A percentile compares a stretch with the other conserved stretches of the same genome.
Evolutionary conservation across 2,797 vertebrate species (phyloP).

Genomic region (Allobates femoralis): DNA sequence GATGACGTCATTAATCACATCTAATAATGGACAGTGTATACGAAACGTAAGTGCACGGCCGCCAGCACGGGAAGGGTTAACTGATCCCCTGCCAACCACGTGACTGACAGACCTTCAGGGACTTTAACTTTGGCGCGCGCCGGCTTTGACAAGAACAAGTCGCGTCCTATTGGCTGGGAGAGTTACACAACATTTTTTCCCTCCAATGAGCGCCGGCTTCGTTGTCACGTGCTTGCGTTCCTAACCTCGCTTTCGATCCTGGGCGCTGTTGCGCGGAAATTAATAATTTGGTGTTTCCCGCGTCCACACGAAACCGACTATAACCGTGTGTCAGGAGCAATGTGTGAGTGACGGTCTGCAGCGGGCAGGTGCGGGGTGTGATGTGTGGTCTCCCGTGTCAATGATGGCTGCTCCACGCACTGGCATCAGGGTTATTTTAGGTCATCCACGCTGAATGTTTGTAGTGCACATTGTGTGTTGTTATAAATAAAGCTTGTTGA

Average conservation of each 20-base stretch:
- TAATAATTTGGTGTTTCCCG: background rate
- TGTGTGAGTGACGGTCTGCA: background rate
- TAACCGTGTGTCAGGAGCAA: background rate
- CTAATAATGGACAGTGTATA: background rate
- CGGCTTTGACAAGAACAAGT: too few species aligned
- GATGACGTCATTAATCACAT: too few species aligned
- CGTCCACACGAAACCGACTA: background rate
- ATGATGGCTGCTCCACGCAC: too few species aligned
- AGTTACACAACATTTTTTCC: too few species aligned
- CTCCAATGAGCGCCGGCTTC: background rate
- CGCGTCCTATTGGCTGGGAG: background rate
- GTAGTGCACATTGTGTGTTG: too few species aligned
- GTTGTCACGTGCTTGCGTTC: background rate
- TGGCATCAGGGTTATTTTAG: too few species aligned
- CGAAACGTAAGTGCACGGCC: background rate
- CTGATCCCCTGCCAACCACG: constrained; percentile 33
- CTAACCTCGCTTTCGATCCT: background rate
- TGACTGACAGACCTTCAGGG: background rate
- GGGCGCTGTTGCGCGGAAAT: background rate
- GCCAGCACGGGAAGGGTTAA: background rate
- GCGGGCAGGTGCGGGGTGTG: background rate
- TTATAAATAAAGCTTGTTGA: too few species aligned
- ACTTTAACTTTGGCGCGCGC: background rate
- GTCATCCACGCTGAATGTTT: too few species aligned
- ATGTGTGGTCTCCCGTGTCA: too few species aligned